phyloP scores from a whole-genome alignment of 2,888 invertebrate species.

The Drosophila buzzatii region DNA sequence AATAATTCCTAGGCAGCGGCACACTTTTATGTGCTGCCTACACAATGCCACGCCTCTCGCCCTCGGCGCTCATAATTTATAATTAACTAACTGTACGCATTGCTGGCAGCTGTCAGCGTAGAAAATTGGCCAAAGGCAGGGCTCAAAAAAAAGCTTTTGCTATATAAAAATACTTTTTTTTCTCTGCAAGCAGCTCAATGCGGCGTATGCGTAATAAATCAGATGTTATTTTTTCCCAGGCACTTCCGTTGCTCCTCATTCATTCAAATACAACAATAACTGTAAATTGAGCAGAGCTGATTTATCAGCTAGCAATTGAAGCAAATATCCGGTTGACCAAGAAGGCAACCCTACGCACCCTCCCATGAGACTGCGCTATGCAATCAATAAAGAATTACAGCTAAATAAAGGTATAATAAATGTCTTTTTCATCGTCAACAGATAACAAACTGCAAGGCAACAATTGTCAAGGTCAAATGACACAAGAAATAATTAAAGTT shows the following conservation, averaged over 20 bases:
- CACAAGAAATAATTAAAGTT: too few species aligned
- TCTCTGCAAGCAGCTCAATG: slow-evolving; percentile 11
- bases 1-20: slow-evolving; percentile 25
- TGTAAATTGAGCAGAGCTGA: slow-evolving; percentile 31
- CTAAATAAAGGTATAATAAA: slow-evolving; percentile 1
- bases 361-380: neutral
- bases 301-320: slow-evolving; percentile 28
- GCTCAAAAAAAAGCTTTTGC: neutral
- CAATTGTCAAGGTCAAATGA: neutral
- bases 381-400: slow-evolving; percentile 26
- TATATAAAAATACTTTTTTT: neutral
- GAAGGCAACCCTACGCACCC: neutral
- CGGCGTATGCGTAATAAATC: slow-evolving; percentile 50
- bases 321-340: slow-evolving; percentile 12
- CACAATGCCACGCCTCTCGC: neutral
- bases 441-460: neutral
- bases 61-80: slow-evolving; percentile 54
- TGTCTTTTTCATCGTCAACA: neutral
- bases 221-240: slow-evolving; percentile 1
- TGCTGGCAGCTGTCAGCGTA: slow-evolving; percentile 39
- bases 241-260: slow-evolving; percentile 9
- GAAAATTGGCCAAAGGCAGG: slow-evolving; percentile 12
- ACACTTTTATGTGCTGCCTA: slow-evolving; percentile 29
- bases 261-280: slow-evolving; percentile 17
- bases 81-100: slow-evolving; percentile 60